These are phyloP conservation scores for Corythoichthys intestinalis DNA, from an alignment of 2,113 vertebrate species.

Conservation along the genomic window DNA sequence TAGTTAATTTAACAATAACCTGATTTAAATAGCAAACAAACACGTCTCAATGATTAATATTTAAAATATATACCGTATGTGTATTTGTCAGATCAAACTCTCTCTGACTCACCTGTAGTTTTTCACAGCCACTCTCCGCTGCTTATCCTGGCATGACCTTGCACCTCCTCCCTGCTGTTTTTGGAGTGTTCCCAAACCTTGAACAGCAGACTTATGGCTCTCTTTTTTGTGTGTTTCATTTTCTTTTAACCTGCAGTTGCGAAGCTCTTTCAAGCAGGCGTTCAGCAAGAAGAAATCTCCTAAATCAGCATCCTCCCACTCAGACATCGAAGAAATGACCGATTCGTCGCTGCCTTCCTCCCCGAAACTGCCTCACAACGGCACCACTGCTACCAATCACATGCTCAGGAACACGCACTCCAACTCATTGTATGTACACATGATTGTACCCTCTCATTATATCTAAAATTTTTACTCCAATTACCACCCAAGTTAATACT, in stretches of 20 bases:
- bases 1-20: background rate
- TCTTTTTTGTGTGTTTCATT: background rate
- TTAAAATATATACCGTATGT: background rate
- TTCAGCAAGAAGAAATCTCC: slow-evolving; percentile 98
- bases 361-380: slow-evolving; percentile 88
- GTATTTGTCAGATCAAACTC: slow-evolving; percentile 16
- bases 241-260: slow-evolving; percentile 74
- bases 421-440: slow-evolving; percentile 83
- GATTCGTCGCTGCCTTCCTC: slow-evolving; percentile 93
- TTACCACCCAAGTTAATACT: background rate
- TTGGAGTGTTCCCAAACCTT: background rate
- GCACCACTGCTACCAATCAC: slow-evolving; percentile 71
- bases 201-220: slow-evolving; percentile 5
- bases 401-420: slow-evolving; percentile 89
- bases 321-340: slow-evolving; percentile 98
- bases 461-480: background rate
- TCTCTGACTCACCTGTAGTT: slow-evolving; percentile 28
- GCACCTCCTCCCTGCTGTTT: slow-evolving; percentile 13
- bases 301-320: slow-evolving; percentile 96
- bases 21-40: background rate
- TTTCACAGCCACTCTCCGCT: slow-evolving; percentile 30
- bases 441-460: background rate
- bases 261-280: slow-evolving; percentile 99
- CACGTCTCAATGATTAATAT: background rate
- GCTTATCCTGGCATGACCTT: slow-evolving; percentile 16